These are phyloP conservation scores for Punctoribates punctum DNA, from an alignment of 2,888 invertebrate genomes.

Conservation along the genomic window DNA sequence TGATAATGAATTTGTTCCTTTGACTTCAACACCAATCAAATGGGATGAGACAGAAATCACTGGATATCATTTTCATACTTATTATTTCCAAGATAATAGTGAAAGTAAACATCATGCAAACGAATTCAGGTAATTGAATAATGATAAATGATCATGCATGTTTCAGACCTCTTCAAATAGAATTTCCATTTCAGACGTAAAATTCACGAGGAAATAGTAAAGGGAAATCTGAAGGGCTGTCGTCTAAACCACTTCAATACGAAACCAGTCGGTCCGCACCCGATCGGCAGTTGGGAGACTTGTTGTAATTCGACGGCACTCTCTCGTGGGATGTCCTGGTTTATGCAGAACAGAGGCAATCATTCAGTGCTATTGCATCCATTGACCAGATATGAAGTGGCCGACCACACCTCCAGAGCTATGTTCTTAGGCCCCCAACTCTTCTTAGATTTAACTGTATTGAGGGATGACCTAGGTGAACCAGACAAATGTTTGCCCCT, in stretches of 20 bases:
- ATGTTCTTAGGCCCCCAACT: slow-evolving; percentile 41
- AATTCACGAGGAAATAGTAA: background rate
- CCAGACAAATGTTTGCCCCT: slow-evolving; percentile 18
- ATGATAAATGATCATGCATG: too few relatives aligned
- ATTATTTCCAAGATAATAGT: too few relatives aligned
- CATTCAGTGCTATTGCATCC: slow-evolving; percentile 43
- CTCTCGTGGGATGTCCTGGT: background rate
- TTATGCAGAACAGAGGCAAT: slow-evolving; percentile 40
- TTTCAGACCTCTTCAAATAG: too few relatives aligned
- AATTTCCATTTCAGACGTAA: background rate
- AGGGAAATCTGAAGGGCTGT: background rate
- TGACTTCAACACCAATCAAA: too few relatives aligned
- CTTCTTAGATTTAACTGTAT: slow-evolving; percentile 35
- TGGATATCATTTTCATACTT: too few relatives aligned
- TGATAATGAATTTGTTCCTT: too few relatives aligned
- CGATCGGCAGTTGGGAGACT: slow-evolving; percentile 39
- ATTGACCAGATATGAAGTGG: slow-evolving; percentile 39
- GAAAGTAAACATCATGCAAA: too few relatives aligned
- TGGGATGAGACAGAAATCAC: too few relatives aligned
- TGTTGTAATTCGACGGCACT: slow-evolving; percentile 29
- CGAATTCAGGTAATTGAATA: too few relatives aligned
- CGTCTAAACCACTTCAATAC: background rate
- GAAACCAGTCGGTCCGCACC: slow-evolving; percentile 38
- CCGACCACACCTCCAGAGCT: slow-evolving; percentile 40
- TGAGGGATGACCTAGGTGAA: slow-evolving; percentile 6